A percentile compares a stretch with the other conserved stretches of the same genome.
Conservation (phyloP, 2,113 vertebrate species). For the Calidris pygmaea region DNA sequence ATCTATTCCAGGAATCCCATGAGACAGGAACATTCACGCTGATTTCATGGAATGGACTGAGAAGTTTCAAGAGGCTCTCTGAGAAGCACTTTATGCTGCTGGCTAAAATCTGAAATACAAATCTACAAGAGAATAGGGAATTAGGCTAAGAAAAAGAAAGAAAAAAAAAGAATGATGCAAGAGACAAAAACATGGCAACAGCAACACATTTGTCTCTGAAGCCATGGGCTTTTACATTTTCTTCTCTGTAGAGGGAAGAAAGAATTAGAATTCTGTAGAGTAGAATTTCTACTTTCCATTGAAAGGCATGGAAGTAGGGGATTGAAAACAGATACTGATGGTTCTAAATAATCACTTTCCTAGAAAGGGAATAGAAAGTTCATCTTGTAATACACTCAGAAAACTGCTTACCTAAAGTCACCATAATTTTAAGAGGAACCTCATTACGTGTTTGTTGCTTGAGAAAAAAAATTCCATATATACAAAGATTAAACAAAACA, state of each 20-base stretch:
- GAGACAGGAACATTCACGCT: conserved; percentile 20
- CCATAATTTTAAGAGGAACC: neutral
- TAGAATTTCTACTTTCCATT: neutral
- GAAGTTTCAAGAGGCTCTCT: conserved; percentile 34
- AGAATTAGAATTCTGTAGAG: neutral
- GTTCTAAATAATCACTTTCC: neutral
- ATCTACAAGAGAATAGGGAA: conserved; percentile 37
- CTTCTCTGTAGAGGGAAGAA: neutral
- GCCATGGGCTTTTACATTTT: neutral
- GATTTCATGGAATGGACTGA: conserved; percentile 37
- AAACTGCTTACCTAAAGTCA: neutral
- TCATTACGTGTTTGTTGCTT: neutral
- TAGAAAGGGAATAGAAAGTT: neutral
- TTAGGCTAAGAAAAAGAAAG: neutral
- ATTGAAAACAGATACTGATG: neutral
- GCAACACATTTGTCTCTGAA: neutral
- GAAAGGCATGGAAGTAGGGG: neutral
- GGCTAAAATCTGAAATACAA: conserved; percentile 43
- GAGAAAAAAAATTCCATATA: neutral
- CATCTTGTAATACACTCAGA: neutral
- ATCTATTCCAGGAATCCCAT: conserved; percentile 32
- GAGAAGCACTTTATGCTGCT: conserved; percentile 31
- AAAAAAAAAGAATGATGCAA: neutral
- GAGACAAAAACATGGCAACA: conserved; percentile 5
- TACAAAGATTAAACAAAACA: neutral